Evolutionary conservation across 2,888 invertebrate genomes (phyloP).

Genomic region (Salticus scenicus): DNA sequence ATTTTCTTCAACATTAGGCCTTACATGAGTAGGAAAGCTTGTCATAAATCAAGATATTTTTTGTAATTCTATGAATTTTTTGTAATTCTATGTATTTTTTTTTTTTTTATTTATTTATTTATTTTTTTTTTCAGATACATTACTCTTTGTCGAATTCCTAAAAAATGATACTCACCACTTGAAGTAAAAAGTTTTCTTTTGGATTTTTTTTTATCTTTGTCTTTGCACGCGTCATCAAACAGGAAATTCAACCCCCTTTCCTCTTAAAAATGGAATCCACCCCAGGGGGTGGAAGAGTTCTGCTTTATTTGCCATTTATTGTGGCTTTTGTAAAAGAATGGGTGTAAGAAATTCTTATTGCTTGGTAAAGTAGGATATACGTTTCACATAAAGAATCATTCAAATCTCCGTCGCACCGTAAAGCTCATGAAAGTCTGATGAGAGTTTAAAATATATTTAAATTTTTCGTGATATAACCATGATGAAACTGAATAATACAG

Average conservation of each 20-base stretch:
- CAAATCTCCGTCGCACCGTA: not conserved
- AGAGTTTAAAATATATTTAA: not conserved
- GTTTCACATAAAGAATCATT: constrained; percentile 2
- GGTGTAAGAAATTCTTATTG: not conserved
- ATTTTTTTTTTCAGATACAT: constrained; percentile 2
- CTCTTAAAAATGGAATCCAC: not conserved
- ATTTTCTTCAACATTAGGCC: too few species aligned
- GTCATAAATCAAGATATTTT: not conserved
- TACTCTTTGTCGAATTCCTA: not conserved
- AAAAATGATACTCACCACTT: not conserved
- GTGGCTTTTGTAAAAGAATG: constrained; percentile 9
- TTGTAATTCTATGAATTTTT: too few species aligned
- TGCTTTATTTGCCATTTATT: constrained; percentile 19
- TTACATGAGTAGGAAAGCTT: too few species aligned
- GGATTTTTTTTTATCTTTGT: not conserved
- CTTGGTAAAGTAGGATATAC: not conserved
- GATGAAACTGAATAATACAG: too few species aligned
- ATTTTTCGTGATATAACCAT: not conserved
- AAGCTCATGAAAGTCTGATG: not conserved
- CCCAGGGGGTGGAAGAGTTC: constrained; percentile 4
- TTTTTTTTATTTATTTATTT: not conserved
- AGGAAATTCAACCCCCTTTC: not conserved
- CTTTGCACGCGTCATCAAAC: constrained; percentile 8
- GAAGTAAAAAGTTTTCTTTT: not conserved
- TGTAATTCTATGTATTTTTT: too few species aligned